Conservation (phyloP, 1,140 invertebrate species). For the Aphaenogaster floridana region DNA sequence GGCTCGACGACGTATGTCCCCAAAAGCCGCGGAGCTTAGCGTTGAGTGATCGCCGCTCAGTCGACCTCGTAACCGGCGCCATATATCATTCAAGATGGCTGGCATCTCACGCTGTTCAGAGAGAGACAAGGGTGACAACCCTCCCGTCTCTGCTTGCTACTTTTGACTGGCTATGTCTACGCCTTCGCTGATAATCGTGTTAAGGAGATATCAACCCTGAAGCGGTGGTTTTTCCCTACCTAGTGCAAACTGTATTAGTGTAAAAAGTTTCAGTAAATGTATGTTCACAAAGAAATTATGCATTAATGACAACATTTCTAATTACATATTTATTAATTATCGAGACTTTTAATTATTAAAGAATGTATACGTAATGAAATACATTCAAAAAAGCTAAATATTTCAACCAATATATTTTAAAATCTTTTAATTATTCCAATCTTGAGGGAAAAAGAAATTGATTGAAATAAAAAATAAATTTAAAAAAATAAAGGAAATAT, state of each 20-base stretch:
- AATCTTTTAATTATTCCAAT: not conserved
- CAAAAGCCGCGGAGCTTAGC: constrained; percentile 77
- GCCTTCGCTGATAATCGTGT: constrained; percentile 80
- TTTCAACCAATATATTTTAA: not conserved
- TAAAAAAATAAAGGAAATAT: not conserved
- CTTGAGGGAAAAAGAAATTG: not conserved
- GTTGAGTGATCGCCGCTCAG: constrained; percentile 87
- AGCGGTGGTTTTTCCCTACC: constrained; percentile 31
- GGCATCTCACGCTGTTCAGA: constrained; percentile 80
- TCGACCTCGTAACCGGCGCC: constrained; percentile 87
- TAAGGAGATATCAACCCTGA: constrained; percentile 79
- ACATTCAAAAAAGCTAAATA: not conserved
- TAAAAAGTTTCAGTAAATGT: constrained; percentile 38
- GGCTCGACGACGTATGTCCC: constrained; percentile 76
- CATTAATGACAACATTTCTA: not conserved
- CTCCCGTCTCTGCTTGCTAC: constrained; percentile 77
- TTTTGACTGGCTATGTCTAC: constrained; percentile 81
- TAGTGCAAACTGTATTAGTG: constrained; percentile 66
- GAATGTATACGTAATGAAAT: not conserved
- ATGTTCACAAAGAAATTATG: not conserved
- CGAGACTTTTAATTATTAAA: constrained; percentile 7
- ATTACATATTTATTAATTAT: constrained; percentile 2
- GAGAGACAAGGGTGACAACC: constrained; percentile 83
- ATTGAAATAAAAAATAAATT: constrained; percentile 12
- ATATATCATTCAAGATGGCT: constrained; percentile 88